Evolutionary conservation across 2,888 invertebrate species (phyloP).

Genomic region (Patella ulyssiponensis): DNA sequence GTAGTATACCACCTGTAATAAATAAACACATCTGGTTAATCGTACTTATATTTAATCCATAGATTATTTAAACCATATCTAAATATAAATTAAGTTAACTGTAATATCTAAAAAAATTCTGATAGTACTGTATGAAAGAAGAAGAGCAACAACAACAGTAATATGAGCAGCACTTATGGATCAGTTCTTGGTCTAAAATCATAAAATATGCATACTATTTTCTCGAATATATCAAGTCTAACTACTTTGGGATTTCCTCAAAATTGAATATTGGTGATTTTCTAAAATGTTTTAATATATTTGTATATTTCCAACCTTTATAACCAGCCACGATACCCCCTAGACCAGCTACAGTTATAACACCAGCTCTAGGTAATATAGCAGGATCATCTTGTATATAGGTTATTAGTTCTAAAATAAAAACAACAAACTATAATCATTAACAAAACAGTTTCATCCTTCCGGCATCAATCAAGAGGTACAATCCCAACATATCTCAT

Average conservation of each 20-base stretch:
- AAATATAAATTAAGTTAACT: too few species aligned
- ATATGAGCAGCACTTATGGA: too few species aligned
- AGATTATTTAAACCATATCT: too few species aligned
- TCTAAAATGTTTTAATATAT: background rate
- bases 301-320: constrained; percentile 45
- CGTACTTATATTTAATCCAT: too few species aligned
- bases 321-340: constrained; percentile 62
- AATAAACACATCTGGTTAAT: background rate
- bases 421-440: background rate
- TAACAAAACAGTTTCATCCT: too few species aligned
- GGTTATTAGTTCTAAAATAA: constrained; percentile 47
- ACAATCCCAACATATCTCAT: too few species aligned
- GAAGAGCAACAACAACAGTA: too few species aligned
- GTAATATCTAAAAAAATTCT: too few species aligned
- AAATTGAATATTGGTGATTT: background rate
- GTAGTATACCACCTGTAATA: constrained; percentile 52
- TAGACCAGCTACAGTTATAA: constrained; percentile 63
- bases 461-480: too few species aligned
- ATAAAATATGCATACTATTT: too few species aligned
- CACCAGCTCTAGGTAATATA: constrained; percentile 52
- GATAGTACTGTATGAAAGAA: too few species aligned
- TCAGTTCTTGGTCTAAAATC: too few species aligned
- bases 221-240: background rate
- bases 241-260: background rate
- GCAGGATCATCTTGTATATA: constrained; percentile 59